These are phyloP conservation scores for Ctenopoma multispine DNA, from an alignment of 2,797 vertebrate species.

Conservation along the genomic window DNA sequence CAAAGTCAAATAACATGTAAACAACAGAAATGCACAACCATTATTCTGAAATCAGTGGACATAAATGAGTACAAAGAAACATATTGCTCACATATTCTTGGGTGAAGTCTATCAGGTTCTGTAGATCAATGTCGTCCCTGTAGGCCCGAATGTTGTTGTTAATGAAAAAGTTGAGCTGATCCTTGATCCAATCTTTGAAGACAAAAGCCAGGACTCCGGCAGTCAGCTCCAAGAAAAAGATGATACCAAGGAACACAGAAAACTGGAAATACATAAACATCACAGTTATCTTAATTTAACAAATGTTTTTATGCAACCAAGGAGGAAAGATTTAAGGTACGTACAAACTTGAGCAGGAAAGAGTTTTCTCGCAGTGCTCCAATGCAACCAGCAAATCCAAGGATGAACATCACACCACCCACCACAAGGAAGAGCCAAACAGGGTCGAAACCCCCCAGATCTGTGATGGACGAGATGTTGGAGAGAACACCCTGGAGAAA, in stretches of 20 bases:
- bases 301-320: slow-evolving; percentile 1
- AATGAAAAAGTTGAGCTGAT: slow-evolving; percentile 99
- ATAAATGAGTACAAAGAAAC: not conserved
- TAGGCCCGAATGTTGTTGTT: slow-evolving; percentile 99
- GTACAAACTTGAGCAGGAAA: slow-evolving; percentile 97
- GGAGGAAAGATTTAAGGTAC: slow-evolving; percentile 61
- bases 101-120: slow-evolving; percentile 99
- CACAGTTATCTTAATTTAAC: slow-evolving; percentile 1
- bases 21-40: not conserved
- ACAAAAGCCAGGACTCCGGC: slow-evolving; percentile 98
- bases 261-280: slow-evolving; percentile 83
- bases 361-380: slow-evolving; percentile 97
- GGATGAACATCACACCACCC: slow-evolving; percentile 98
- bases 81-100: slow-evolving; percentile 95
- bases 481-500: slow-evolving; percentile 92
- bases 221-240: slow-evolving; percentile 99
- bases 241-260: slow-evolving; percentile 98
- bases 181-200: slow-evolving; percentile 99
- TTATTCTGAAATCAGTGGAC: not conserved
- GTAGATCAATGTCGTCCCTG: slow-evolving; percentile 97
- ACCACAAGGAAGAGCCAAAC: slow-evolving; percentile 99
- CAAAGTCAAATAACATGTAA: slow-evolving; percentile 47
- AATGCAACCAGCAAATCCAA: slow-evolving; percentile 98
- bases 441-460: slow-evolving; percentile 96
- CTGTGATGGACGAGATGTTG: slow-evolving; percentile 98